Evolutionary conservation across 2,888 invertebrate species (phyloP), one percentile per base, ranked within the genome.

Genomic region (Pherbina coryleti): DNA sequence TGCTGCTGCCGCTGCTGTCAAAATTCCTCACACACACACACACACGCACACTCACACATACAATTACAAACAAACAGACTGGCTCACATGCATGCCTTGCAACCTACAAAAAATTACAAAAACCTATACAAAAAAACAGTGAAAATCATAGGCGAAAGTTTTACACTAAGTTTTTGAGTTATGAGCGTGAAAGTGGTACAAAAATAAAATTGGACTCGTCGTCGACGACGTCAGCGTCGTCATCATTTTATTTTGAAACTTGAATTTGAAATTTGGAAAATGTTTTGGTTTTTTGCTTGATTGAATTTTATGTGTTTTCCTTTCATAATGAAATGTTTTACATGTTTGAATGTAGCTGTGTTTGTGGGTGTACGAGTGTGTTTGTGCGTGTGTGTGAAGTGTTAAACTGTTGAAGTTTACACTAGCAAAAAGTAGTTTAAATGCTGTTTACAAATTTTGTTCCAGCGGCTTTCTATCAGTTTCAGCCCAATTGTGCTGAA

Each of bases 111-210:
- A 44, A 44, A 17, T 22, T 0, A 25, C 9, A 57, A 57, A 57
- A 11, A 57, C 22, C 22, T 22, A 11, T 22, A 57, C 19, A 57
- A 57, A 22, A 31, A 60, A 57, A 17, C 22, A 37, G 44, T 37
- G 19, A 67, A 75, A 55, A 34, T 82, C 81, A 82, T 83, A 82
- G 83, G 85, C 84, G 85, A 88, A 87, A 87, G 85, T 88, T 87
- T 86, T 82, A 79, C 83, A 69, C 83, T 84, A 87, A 88, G 86
- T 87, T 87, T 88, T 85, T 87, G 86, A 87, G 84, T 88, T 88
- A 87, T 86, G 86, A 67, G 75, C 86, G 87, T 85, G 84, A 85
- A 85, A 86, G 87, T 86, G 87, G 81, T 75, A 67, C 75, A 25
- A 75, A 75, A 74, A 74, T 53, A 74, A 75, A 75, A 75, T 66